phyloP scores from a whole-genome alignment of 2,888 invertebrate species.

The Athalia circularis region DNA sequence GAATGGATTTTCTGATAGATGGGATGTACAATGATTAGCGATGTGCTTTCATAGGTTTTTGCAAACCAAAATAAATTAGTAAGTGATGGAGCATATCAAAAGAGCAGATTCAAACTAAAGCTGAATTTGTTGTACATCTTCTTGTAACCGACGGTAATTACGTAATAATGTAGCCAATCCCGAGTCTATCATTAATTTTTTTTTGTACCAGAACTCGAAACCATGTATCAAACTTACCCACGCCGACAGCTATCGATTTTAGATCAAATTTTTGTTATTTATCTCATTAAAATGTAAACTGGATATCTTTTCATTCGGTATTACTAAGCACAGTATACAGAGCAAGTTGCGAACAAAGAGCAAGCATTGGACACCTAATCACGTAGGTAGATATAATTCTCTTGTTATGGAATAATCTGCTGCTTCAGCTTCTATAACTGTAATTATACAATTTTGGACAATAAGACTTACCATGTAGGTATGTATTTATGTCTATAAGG shows the following conservation, averaged over 20 bases:
- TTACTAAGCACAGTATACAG: no score
- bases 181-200: not conserved
- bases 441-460: constrained; percentile 28
- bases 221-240: not conserved
- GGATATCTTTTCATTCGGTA: not conserved
- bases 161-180: not conserved
- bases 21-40: constrained; percentile 91
- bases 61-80: not conserved
- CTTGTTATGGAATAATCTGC: constrained; percentile 21
- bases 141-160: not conserved
- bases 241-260: not conserved
- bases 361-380: not conserved
- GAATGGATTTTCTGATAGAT: constrained; percentile 92
- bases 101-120: not conserved
- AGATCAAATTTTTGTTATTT: not conserved
- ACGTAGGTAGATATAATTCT: not conserved
- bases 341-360: not conserved
- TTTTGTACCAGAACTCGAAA: no score
- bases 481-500: not conserved
- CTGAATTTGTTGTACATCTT: not conserved
- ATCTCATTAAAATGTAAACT: not conserved
- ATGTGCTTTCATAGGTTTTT: not conserved
- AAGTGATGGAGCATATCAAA: not conserved
- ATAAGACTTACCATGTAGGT: constrained; percentile 14
- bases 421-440: constrained; percentile 9